These are phyloP conservation scores for Noctua fimbriata DNA, from an alignment of 2,888 invertebrate species.

Conservation along the genomic window DNA sequence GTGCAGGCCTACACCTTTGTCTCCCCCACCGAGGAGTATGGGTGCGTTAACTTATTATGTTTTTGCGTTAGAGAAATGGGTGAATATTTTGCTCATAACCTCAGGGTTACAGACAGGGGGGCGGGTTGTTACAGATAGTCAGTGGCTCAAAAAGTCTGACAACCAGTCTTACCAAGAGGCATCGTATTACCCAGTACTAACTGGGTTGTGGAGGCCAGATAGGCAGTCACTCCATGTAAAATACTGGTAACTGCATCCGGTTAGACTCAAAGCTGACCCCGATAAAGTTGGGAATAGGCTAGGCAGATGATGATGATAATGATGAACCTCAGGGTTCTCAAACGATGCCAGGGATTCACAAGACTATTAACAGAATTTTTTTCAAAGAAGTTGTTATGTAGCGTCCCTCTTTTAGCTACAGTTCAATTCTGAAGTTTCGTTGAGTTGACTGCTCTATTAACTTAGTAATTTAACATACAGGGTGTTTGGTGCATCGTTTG, in stretches of 20 bases:
- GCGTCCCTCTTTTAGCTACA: not conserved
- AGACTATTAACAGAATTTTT: slow-evolving; percentile 12
- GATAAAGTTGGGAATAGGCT: too few species aligned
- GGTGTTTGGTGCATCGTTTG: not conserved
- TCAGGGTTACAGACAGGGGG: too few species aligned
- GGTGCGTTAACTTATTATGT: too few species aligned
- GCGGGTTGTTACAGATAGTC: too few species aligned
- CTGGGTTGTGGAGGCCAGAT: too few species aligned
- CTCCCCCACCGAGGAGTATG: not conserved
- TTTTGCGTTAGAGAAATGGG: not conserved
- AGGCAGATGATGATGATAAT: too few species aligned
- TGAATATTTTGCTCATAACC: slow-evolving; percentile 24
- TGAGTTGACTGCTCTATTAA: not conserved
- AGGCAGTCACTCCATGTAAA: too few species aligned
- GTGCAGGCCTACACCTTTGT: not conserved
- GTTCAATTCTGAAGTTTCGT: not conserved
- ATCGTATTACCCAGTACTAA: too few species aligned
- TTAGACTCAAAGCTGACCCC: too few species aligned
- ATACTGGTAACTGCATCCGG: too few species aligned
- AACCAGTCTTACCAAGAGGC: too few species aligned
- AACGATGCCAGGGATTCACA: not conserved
- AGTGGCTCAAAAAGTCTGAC: too few species aligned
- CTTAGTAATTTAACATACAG: not conserved
- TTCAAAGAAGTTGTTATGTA: slow-evolving; percentile 25
- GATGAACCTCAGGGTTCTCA: not conserved